Conservation (phyloP, 2,888 invertebrate species). For the Drosophila lutescens region DNA sequence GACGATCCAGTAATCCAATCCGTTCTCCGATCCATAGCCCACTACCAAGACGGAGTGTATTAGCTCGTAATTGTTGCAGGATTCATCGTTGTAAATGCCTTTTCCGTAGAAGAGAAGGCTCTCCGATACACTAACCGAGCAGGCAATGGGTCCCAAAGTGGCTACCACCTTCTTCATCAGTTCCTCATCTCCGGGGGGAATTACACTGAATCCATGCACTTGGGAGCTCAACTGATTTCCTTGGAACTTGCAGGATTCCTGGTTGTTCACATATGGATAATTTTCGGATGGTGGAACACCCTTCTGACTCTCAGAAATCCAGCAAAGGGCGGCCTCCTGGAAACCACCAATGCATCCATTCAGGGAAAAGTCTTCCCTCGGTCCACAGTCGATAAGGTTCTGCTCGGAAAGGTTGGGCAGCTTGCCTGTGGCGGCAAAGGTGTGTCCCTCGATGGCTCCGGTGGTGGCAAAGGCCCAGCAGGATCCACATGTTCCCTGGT, state of each 20-base stretch:
- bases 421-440: conserved; percentile 74
- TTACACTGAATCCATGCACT: no score
- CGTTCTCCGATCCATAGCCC: conserved; percentile 82
- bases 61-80: conserved; percentile 80
- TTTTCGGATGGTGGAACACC: conserved; percentile 72
- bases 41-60: conserved; percentile 83
- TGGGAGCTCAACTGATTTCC: no score
- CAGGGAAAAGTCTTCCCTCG: conserved; percentile 61
- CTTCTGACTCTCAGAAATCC: conserved; percentile 56
- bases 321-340: conserved; percentile 82
- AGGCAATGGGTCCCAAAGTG: conserved; percentile 65
- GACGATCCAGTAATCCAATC: conserved; percentile 83
- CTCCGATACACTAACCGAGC: no score
- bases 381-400: conserved; percentile 82
- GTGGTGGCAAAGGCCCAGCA: conserved; percentile 84
- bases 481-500: conserved; percentile 82
- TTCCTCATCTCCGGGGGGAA: conserved; percentile 69
- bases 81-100: conserved; percentile 82
- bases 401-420: conserved; percentile 82
- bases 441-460: conserved; percentile 83
- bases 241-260: conserved; percentile 69
- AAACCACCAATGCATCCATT: conserved; percentile 83
- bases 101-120: conserved; percentile 77
- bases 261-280: conserved; percentile 81
- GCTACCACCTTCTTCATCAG: conserved; percentile 81